phyloP scores from a whole-genome alignment of 2,113 vertebrate species.

The Lagopus muta region DNA sequence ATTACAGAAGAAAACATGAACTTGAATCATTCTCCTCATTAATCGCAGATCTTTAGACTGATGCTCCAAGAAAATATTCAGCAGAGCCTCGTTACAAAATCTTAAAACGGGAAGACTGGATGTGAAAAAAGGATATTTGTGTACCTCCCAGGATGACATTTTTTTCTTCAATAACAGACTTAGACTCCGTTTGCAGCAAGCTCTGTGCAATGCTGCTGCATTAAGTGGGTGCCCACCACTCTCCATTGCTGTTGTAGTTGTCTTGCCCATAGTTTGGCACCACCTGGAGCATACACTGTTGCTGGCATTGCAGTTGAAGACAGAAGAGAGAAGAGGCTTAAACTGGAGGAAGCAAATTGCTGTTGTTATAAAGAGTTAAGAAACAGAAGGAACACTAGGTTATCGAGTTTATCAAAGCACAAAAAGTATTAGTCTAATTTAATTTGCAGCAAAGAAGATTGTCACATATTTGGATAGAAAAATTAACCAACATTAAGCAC shows the following conservation, averaged over 20 bases:
- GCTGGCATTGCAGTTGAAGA: neutral
- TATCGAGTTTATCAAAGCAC: neutral
- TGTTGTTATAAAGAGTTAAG: neutral
- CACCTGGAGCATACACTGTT: fast-evolving
- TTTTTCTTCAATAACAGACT: neutral
- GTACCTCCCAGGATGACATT: neutral
- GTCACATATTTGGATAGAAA: neutral
- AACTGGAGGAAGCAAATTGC: neutral
- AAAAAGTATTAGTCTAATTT: neutral
- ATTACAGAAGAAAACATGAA: neutral
- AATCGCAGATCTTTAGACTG: neutral
- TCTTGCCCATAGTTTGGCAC: neutral
- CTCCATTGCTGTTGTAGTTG: neutral
- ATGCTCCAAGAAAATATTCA: neutral
- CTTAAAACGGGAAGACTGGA: neutral
- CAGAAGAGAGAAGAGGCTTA: neutral
- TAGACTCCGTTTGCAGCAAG: neutral
- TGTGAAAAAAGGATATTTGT: neutral
- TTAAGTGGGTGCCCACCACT: neutral
- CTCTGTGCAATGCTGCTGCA: neutral
- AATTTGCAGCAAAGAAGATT: neutral
- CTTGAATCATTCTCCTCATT: fast-evolving
- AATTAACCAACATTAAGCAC: neutral
- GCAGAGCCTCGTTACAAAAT: neutral
- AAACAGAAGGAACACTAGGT: neutral